These are phyloP conservation scores for Eulemur coronatus DNA, from an alignment of 2,797 vertebrate species.

Conservation along the genomic window DNA sequence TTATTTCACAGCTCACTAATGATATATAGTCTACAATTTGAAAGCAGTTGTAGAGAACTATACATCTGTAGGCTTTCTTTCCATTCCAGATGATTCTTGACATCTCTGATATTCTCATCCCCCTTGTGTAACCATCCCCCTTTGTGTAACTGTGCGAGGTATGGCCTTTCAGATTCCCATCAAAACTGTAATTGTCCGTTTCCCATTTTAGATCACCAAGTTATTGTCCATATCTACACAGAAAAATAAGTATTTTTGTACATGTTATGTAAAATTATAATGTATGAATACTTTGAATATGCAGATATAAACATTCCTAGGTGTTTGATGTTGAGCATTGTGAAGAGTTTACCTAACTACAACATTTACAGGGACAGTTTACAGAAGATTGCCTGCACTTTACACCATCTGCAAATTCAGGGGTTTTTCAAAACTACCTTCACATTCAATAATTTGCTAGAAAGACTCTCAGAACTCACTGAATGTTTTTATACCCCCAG, in stretches of 20 bases:
- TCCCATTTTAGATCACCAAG: background rate
- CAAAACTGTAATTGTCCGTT: background rate
- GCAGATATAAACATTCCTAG: background rate
- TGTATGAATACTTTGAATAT: background rate
- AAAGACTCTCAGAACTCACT: background rate
- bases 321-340: background rate
- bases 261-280: background rate
- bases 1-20: background rate
- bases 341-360: background rate
- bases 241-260: background rate
- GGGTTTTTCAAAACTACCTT: background rate
- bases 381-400: background rate
- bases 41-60: background rate
- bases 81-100: background rate
- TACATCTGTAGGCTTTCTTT: background rate
- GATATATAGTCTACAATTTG: background rate
- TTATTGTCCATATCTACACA: background rate
- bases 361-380: background rate
- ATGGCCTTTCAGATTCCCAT: background rate
- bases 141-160: background rate
- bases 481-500: background rate
- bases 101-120: background rate
- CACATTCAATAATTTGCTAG: background rate
- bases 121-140: background rate
- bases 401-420: background rate